Evolutionary conservation across 2,888 invertebrate genomes (phyloP), one percentile per base, ranked within the genome.

Genomic region (Drosophila macrospina): DNA sequence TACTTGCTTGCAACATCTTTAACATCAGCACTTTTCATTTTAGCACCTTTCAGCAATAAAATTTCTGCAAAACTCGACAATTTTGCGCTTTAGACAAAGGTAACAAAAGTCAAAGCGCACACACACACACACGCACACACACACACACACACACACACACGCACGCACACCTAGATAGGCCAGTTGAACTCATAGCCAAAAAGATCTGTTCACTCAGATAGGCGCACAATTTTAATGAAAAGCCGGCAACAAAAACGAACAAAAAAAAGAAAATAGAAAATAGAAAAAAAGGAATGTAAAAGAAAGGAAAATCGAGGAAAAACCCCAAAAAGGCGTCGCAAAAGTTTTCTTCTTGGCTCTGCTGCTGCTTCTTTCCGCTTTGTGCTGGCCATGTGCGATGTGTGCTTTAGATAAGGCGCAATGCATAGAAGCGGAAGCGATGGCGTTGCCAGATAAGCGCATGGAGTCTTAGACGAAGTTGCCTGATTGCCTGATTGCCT

Each of bases 11-110:
- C 59, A 61, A 47, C 71, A 67, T 60, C 83, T n/a, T n/a, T n/a
- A n/a, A n/a, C n/a, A 83, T 84, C 83, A 88, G 83, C 88, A 84
- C 84, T 88, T 84, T 84, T 86, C 85, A 75, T 84, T 84, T 84
- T 88, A 84, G 83, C 83, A 84, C 83, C 83, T 84, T 84, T 84
- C 83, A 84, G 83, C 83, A 84, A 84, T 84, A 84, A 84, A 84
- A 84, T 88, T 84, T 83, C 63, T 88, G 83, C 83, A 78, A 65
- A 86, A 86, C 84, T 84, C 88, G 78, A 88, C 83, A 88, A 78
- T 84, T 84, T 82, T 82, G 72, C 73, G 77, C 80, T 82, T 70
- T 82, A 83, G 83, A 88, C 88, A 83, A 83, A 88, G 83, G 88
- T 87, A 83, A 82, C 82, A 64, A 69, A 74, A 77, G 71, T 76